These are phyloP conservation scores for Chymomyza caudatula DNA, from an alignment of 2,888 invertebrate genomes.

Conservation along the genomic window DNA sequence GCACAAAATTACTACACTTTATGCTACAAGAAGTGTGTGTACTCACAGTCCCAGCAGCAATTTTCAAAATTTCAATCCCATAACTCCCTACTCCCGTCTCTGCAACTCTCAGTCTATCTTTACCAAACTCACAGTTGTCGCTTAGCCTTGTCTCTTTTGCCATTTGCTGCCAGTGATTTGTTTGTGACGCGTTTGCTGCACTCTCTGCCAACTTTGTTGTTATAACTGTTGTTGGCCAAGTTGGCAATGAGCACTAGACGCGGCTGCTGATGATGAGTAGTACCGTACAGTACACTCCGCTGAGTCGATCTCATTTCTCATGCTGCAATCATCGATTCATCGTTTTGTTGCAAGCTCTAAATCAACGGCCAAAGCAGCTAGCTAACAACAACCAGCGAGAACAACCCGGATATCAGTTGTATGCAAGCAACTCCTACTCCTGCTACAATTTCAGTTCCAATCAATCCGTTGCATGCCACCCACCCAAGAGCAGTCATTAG, in stretches of 20 bases:
- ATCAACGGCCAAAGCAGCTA: conserved; percentile 52
- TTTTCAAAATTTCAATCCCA: conserved; percentile 71
- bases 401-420: conserved; percentile 34
- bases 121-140: conserved; percentile 8
- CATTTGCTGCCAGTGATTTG: conserved; percentile 58
- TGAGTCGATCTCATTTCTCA: conserved; percentile 73
- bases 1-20: conserved; percentile 56
- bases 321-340: conserved; percentile 72
- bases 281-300: conserved; percentile 33
- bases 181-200: conserved; percentile 35
- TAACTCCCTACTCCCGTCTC: conserved; percentile 11
- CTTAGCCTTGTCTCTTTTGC: conserved; percentile 30
- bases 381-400: neutral
- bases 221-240: conserved; percentile 7
- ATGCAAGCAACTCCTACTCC: conserved; percentile 5
- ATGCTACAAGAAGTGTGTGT: conserved; percentile 41
- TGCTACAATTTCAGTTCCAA: conserved; percentile 36
- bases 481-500: conserved; percentile 17
- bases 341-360: conserved; percentile 63
- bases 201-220: conserved; percentile 22
- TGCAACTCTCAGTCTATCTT: neutral
- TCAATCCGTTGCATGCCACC: conserved; percentile 45
- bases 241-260: conserved; percentile 15
- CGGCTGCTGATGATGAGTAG: conserved; percentile 57
- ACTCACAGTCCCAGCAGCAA: conserved; percentile 72